phyloP scores from a whole-genome alignment of 2,113 vertebrate species.

The Leptobrachium leishanense region DNA sequence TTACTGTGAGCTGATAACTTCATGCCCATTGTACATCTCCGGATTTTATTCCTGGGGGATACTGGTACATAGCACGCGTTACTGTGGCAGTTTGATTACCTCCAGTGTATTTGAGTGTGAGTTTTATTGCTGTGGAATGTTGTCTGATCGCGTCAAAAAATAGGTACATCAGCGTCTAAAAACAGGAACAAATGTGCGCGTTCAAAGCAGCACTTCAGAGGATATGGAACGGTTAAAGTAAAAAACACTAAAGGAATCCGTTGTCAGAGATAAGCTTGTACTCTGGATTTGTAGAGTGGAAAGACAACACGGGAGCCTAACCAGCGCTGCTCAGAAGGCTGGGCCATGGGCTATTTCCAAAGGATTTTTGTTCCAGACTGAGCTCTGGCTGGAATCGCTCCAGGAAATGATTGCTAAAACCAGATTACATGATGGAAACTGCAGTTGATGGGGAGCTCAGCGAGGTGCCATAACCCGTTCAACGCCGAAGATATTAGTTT shows the following conservation, averaged over 20 bases:
- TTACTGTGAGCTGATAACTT: too few species aligned
- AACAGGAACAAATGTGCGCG: too few species aligned
- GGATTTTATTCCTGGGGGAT: too few species aligned
- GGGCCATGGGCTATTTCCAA: conserved; percentile 40
- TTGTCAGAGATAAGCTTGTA: background rate
- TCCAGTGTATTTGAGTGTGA: too few species aligned
- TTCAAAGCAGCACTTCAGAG: too few species aligned
- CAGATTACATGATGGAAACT: conserved; percentile 73
- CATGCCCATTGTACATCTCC: too few species aligned
- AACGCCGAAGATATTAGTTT: background rate
- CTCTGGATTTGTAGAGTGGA: background rate
- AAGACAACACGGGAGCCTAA: conserved; percentile 12
- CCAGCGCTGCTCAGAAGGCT: conserved; percentile 13
- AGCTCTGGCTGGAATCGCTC: conserved; percentile 60
- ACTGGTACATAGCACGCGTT: too few species aligned
- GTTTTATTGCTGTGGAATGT: too few species aligned
- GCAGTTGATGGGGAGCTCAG: conserved; percentile 53
- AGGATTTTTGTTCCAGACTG: conserved; percentile 40
- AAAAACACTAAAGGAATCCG: background rate
- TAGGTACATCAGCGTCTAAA: too few species aligned
- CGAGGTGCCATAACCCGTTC: conserved; percentile 48
- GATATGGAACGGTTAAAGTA: too few species aligned
- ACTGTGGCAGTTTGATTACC: too few species aligned
- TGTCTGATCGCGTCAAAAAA: too few species aligned
- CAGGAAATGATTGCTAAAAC: conserved; percentile 70